Evolutionary conservation across 2,888 invertebrate genomes (phyloP).

Genomic region (Tenodera sinensis): DNA sequence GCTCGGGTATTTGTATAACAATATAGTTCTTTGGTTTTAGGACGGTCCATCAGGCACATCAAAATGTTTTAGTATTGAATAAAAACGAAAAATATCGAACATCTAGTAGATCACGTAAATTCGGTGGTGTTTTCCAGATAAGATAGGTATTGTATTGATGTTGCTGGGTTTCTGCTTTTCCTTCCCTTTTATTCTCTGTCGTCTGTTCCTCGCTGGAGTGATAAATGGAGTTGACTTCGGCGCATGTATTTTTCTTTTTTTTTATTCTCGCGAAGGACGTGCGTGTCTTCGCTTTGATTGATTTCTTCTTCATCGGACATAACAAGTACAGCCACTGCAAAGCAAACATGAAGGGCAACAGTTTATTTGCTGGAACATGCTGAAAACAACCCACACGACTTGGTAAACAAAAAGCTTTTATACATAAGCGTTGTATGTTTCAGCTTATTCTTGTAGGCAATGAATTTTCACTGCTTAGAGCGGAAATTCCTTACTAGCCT

Average conservation of each 20-base stretch:
- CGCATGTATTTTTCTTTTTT: slow-evolving; percentile 23
- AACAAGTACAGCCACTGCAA: slow-evolving; percentile 19
- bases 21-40: too few species aligned
- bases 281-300: slow-evolving; percentile 27
- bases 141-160: not conserved
- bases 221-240: slow-evolving; percentile 28
- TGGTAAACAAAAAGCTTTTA: too few species aligned
- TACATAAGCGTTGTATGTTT: too few species aligned
- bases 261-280: slow-evolving; percentile 15
- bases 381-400: not conserved
- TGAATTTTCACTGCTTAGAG: too few species aligned
- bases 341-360: not conserved
- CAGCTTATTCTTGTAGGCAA: too few species aligned
- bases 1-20: too few species aligned
- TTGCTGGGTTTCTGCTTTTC: not conserved
- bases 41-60: too few species aligned
- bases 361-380: not conserved
- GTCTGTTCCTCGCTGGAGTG: slow-evolving; percentile 20
- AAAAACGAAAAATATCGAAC: too few species aligned
- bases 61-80: too few species aligned
- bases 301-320: slow-evolving; percentile 28
- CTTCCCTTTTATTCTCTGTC: not conserved
- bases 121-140: too few species aligned
- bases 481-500: too few species aligned
- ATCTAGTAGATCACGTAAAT: too few species aligned